Base-by-base conservation (phyloP, 2,113 vertebrate species). In the Polypterus bichir region DNA sequence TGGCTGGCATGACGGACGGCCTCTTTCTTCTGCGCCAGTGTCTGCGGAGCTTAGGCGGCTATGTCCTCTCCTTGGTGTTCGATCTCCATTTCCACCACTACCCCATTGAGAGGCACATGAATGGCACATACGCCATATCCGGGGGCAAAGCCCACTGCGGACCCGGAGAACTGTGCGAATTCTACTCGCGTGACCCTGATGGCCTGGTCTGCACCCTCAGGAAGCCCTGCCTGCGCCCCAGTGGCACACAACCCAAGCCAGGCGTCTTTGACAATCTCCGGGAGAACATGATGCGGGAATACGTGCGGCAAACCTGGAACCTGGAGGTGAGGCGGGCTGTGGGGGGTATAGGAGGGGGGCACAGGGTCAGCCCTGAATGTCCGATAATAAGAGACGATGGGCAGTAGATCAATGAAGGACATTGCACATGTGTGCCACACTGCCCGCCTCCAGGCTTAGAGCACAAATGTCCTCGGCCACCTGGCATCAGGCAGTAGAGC, bases 231-330 rank as follows among this genome's bases (percentile, higher is more conserved):
- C 90, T 92, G 66, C 85, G 96, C 0, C 70, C 89, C 5, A 8
- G 81, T 0, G 90, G 94, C 0, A 73, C 81, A 0, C 74, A 79
- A 3, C 86, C 92, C 46, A 80, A 79, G 59, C 44, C 78, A 0
- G 92, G 94, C 0, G 79, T 94, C 63, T 97, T 98, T 0, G 96
- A 98, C 76, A 84, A 47, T 75, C 78, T 98, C 64, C 86, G 86
- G 60, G 90, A 96, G 1, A 92, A 91, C 65, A 97, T 98, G 94
- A 80, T 98, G 69, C 85, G 92, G 11, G 94, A 98, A 47, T 97
- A 97, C 0, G 86, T 97, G 60, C 85, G 83, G 59, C 91, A 93
- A 68, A 94, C 88, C 0, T 98, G 94, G 94, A 89, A 86, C 10
- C 81, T 98, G 63, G 94, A 98, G 91, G 96, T 98, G 78, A 81